Evolutionary conservation across 2,113 vertebrate species (phyloP).

Genomic region (Dasyornis broadbenti): DNA sequence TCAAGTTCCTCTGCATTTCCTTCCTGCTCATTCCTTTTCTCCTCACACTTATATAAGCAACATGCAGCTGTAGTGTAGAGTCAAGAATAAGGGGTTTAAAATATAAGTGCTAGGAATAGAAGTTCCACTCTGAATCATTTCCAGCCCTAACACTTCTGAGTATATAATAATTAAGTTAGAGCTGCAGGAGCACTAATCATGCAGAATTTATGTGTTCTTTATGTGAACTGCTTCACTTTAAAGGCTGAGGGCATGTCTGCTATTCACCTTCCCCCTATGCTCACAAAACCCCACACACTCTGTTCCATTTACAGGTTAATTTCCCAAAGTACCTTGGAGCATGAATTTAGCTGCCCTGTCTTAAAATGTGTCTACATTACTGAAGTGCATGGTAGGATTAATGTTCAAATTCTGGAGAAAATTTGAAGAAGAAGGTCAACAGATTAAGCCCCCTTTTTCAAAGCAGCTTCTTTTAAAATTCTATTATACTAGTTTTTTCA

Average conservation of each 20-base stretch:
- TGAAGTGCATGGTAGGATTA: not conserved
- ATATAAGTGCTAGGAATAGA: not conserved
- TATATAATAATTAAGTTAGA: conserved; percentile 30
- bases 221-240: not conserved
- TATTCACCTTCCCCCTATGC: not conserved
- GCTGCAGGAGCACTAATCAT: not conserved
- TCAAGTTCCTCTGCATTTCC: not conserved
- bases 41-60: not conserved
- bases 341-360: not conserved
- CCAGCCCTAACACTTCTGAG: not conserved
- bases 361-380: not conserved
- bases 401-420: not conserved
- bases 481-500: not conserved
- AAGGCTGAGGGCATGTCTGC: not conserved
- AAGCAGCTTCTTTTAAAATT: not conserved
- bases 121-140: not conserved
- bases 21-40: conserved; percentile 12
- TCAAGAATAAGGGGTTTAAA: not conserved
- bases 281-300: not conserved
- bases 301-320: not conserved
- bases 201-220: not conserved
- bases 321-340: not conserved
- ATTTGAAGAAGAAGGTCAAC: not conserved
- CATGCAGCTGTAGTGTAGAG: not conserved
- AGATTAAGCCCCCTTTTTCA: not conserved